These are phyloP conservation scores for Tautogolabrus adspersus DNA, from an alignment of 2,113 vertebrate species.

Conservation along the genomic window DNA sequence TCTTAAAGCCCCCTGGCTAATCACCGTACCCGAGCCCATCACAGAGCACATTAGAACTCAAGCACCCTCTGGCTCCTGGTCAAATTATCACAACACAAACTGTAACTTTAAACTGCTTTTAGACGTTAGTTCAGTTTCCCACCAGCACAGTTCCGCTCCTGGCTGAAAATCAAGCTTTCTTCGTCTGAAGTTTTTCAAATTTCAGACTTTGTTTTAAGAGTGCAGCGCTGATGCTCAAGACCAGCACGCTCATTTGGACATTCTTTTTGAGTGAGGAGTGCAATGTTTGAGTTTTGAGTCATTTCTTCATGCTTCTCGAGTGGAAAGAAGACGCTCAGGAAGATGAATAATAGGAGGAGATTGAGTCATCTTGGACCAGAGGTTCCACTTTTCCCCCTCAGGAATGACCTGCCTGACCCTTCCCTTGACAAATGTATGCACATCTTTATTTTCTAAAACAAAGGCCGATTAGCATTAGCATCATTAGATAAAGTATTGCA, in stretches of 20 bases:
- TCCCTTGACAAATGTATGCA: slow-evolving; percentile 57
- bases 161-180: slow-evolving; percentile 52
- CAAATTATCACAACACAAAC: slow-evolving; percentile 75
- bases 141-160: slow-evolving; percentile 52
- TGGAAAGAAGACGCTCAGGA: slow-evolving; percentile 57
- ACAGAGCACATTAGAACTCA: slow-evolving; percentile 52
- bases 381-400: slow-evolving; percentile 28
- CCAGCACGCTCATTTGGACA: slow-evolving; percentile 73
- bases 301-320: slow-evolving; percentile 69
- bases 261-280: slow-evolving; percentile 77
- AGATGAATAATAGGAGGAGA: slow-evolving; percentile 63
- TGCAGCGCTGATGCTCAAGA: slow-evolving; percentile 62
- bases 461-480: slow-evolving; percentile 22
- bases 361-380: slow-evolving; percentile 64
- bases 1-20: slow-evolving; percentile 61
- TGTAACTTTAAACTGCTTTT: slow-evolving; percentile 76
- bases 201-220: slow-evolving; percentile 65
- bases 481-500: slow-evolving; percentile 1
- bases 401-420: slow-evolving; percentile 43
- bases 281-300: slow-evolving; percentile 74
- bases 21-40: slow-evolving; percentile 66
- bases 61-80: slow-evolving; percentile 62
- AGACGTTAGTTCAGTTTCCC: slow-evolving; percentile 63
- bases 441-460: slow-evolving; percentile 36
- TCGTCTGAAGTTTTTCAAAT: slow-evolving; percentile 24